phyloP scores from a whole-genome alignment of 2,113 vertebrate genomes.

The Marmota monax region DNA sequence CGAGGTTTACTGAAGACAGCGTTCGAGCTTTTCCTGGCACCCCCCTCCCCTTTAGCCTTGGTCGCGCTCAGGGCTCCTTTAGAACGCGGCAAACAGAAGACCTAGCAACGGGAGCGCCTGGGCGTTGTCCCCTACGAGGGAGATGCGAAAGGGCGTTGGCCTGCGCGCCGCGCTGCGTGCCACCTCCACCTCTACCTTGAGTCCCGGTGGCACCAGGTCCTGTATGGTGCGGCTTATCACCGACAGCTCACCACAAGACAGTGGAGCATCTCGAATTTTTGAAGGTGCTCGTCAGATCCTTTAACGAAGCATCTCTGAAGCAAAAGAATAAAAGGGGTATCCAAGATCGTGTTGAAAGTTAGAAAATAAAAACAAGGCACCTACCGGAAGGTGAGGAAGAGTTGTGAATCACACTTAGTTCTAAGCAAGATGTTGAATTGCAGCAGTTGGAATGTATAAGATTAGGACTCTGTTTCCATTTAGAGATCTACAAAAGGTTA shows the following conservation, averaged over 20 bases:
- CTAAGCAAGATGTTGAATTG: not conserved
- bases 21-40: not conserved
- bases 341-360: conserved; percentile 55
- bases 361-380: not conserved
- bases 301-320: not conserved
- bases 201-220: rapidly evolving
- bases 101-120: conserved; percentile 74
- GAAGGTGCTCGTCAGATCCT: not conserved
- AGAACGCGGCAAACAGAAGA: conserved; percentile 79
- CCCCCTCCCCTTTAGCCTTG: conserved; percentile 22
- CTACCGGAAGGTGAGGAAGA: no score
- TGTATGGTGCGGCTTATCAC: rapidly evolving
- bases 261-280: not conserved
- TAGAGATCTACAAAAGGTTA: not conserved
- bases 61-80: conserved; percentile 59
- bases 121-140: not conserved
- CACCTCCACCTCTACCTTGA: not conserved
- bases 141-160: conserved; percentile 3
- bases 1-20: rapidly evolving
- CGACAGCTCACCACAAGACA: not conserved
- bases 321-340: not conserved
- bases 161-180: not conserved
- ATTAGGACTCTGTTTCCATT: not conserved
- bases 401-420: not conserved
- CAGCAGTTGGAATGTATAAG: not conserved